Conservation (phyloP, 1,140 invertebrate genomes). For the Oryzaephilus surinamensis region DNA sequence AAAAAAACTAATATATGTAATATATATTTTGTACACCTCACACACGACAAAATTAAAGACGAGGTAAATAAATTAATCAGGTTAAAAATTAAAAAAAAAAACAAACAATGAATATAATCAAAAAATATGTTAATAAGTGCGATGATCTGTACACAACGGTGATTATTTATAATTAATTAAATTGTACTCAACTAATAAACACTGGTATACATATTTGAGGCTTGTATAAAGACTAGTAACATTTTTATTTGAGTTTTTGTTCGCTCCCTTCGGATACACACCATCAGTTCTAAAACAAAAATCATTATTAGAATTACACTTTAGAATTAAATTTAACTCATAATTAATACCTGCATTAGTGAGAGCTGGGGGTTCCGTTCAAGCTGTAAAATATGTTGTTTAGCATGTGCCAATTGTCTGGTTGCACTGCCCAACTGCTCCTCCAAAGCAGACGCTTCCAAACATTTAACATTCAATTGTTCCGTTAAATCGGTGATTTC, state of each 20-base stretch:
- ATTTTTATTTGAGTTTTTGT: too few relatives aligned
- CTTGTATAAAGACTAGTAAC: slow-evolving; percentile 34
- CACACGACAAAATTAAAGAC: slow-evolving; percentile 14
- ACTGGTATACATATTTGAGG: slow-evolving; percentile 32
- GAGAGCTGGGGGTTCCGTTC: slow-evolving; percentile 54
- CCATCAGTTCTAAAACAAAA: slow-evolving; percentile 31
- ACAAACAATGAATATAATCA: slow-evolving; percentile 10
- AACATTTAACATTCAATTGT: slow-evolving; percentile 84
- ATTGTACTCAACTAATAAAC: slow-evolving; percentile 21
- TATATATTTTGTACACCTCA: slow-evolving; percentile 27
- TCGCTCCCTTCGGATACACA: slow-evolving; percentile 24
- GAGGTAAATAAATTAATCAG: slow-evolving; percentile 13
- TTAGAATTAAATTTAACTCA: neutral
- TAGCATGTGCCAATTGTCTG: slow-evolving; percentile 67
- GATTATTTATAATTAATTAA: slow-evolving; percentile 32
- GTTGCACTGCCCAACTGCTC: slow-evolving; percentile 67
- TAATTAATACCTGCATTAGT: slow-evolving; percentile 40
- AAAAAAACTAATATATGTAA: slow-evolving; percentile 17
- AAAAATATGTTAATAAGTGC: slow-evolving; percentile 20
- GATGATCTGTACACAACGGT: slow-evolving; percentile 33
- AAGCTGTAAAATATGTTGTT: slow-evolving; percentile 66
- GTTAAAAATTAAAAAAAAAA: slow-evolving; percentile 17
- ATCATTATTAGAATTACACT: neutral
- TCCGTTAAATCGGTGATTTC: slow-evolving; percentile 82
- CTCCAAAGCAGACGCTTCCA: slow-evolving; percentile 77